phyloP scores from a whole-genome alignment of 92 coral and sea anemone species.

The Isaurus tuberculatus region DNA sequence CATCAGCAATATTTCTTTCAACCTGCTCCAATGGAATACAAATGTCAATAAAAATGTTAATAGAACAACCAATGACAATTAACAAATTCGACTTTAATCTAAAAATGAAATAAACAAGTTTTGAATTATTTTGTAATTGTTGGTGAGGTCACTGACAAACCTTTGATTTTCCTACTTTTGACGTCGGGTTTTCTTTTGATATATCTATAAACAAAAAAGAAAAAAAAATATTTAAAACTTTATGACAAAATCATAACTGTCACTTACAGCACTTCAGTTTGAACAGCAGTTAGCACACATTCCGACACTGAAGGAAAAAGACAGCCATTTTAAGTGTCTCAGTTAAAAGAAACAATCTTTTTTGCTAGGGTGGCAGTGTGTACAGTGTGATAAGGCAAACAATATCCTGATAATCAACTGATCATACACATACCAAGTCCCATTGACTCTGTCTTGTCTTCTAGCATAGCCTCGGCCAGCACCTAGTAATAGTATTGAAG shows the following conservation, averaged over 20 bases:
- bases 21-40: neutral
- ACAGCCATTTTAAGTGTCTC: too few species aligned
- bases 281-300: too few species aligned
- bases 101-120: neutral
- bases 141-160: conserved; percentile 17
- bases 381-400: too few species aligned
- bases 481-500: conserved; percentile 51
- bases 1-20: conserved; percentile 16
- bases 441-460: conserved; percentile 76
- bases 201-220: neutral
- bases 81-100: too few species aligned
- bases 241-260: too few species aligned
- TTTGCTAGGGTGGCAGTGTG: too few species aligned
- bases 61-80: too few species aligned
- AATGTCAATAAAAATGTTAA: neutral
- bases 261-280: too few species aligned
- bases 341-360: too few species aligned
- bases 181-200: conserved; percentile 26
- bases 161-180: conserved; percentile 66
- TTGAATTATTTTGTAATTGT: too few species aligned
- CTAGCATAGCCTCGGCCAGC: conserved; percentile 86
- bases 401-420: neutral
- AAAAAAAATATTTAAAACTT: neutral
- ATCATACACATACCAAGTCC: conserved; percentile 68
- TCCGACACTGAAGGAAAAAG: too few species aligned